Conservation (phyloP, 2,888 invertebrate genomes). For the Microctonus brassicae region DNA sequence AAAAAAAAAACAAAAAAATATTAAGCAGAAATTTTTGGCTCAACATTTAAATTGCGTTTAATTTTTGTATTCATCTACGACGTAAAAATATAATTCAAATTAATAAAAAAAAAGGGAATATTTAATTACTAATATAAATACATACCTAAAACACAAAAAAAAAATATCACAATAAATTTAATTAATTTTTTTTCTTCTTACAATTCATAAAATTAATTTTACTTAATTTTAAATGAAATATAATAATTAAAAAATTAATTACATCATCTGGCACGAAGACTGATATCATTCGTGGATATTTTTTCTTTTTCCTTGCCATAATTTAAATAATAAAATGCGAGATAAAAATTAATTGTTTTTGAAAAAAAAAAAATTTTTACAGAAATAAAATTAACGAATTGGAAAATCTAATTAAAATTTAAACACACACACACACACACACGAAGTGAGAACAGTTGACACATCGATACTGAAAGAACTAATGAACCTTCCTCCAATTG, state of each 20-base stretch:
- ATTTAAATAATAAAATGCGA: background rate
- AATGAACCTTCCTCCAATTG: background rate
- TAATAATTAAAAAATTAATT: conserved; percentile 43
- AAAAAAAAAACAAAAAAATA: background rate
- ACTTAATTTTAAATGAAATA: background rate
- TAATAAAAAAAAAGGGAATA: background rate
- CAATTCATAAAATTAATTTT: no score
- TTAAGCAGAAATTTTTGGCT: no score
- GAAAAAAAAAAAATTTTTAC: background rate
- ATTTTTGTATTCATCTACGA: no score
- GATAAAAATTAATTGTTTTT: background rate
- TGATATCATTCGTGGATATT: conserved; percentile 62
- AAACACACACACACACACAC: background rate
- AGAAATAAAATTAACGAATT: background rate
- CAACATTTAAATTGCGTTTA: no score
- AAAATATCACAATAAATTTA: background rate
- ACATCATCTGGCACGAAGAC: conserved; percentile 65
- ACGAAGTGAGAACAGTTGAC: background rate
- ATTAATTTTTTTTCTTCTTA: no score
- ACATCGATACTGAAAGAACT: background rate
- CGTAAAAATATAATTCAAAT: no score
- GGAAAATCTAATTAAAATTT: no score
- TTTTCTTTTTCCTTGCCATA: conserved; percentile 64
- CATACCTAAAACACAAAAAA: conserved; percentile 57
- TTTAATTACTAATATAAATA: conserved; percentile 43